Evolutionary conservation across 2,888 invertebrate genomes (phyloP), one percentile per base, ranked within the genome.

Genomic region (Xanthia togata): DNA sequence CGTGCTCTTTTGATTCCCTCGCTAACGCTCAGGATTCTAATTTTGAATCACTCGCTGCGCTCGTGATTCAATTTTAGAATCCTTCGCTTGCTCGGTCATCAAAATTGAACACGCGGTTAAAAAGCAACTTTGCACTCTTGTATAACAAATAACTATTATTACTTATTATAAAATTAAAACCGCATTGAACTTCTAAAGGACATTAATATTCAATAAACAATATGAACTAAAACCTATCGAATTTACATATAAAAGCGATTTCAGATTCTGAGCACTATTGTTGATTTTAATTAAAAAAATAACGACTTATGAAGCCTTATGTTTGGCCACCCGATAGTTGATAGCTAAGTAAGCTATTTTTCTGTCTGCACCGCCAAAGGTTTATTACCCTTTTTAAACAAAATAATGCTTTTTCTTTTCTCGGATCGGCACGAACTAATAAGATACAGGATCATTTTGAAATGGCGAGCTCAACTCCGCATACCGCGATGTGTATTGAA

Each of bases 201-300:
- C 59, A 57, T 57, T 5, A 62, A 76, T 31, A 31, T 31, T 31
- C 31, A 31, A 31, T 71, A 62, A 69, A 64, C n/a, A 57, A 35
- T 35, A 59, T 65, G 31, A 53, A 69, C 23, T 75, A 26, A 44
- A 57, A 63, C 55, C 50, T 35, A 53, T 68, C 6, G 23, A 44
- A 83, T 82, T 79, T 79, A 65, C 80, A 83, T 82, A 72, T 23
- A 79, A 83, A 72, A 75, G 11, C 1, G 11, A 69, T 79, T 79
- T 64, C 17, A 71, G 57, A 82, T 62, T 71, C 17, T 44, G n/a
- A 84, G 71, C 60, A 57, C 60, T 62, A 83, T 71, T 69, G 55
- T 83, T 14, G 41, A 62, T 83, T 70, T 80, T 71, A 62, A 78
- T 81, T 73, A 62, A 65, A 82, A 82, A 77, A 23, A 1, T 63